Percentiles rank a stretch among this genome's conserved stretches.
Evolutionary conservation across 1,140 invertebrate genomes (phyloP).

Genomic region (Venustaconcha ellipsiformis): DNA sequence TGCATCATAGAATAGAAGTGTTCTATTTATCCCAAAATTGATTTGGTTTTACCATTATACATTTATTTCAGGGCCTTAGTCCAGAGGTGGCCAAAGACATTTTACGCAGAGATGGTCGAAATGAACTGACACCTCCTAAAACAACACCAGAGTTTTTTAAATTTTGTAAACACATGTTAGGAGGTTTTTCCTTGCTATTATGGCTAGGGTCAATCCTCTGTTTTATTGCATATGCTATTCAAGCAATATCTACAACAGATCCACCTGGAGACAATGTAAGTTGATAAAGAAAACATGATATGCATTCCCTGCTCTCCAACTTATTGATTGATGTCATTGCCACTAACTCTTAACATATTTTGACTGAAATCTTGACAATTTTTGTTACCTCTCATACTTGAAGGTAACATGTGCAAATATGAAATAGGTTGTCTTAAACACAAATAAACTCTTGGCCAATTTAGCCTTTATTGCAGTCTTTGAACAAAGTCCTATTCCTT

Average conservation of each 20-base stretch:
- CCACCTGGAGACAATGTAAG: conserved; percentile 57
- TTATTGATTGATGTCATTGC: no score
- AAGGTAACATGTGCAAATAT: neutral
- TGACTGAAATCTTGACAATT: neutral
- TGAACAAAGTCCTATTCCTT: no score
- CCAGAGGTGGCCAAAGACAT: conserved; percentile 93
- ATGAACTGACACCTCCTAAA: conserved; percentile 92
- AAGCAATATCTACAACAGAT: conserved; percentile 72
- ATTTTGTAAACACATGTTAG: conserved; percentile 97
- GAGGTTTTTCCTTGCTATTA: conserved; percentile 93
- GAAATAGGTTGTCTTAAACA: neutral
- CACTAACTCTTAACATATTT: no score
- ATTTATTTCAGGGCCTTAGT: conserved; percentile 82
- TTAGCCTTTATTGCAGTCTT: no score
- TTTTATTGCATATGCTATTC: conserved; percentile 95
- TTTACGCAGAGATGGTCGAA: conserved; percentile 92
- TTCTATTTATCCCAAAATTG: no score
- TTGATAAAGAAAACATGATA: conserved; percentile 1
- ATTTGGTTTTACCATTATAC: neutral
- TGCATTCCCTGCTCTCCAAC: no score
- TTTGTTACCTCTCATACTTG: neutral
- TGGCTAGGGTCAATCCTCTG: conserved; percentile 97
- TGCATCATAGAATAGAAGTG: no score
- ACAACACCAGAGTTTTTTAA: conserved; percentile 97
- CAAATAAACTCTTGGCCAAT: no score